A percentile compares a stretch with the other conserved stretches of the same genome.
Evolutionary conservation across 1,140 invertebrate species (phyloP).

Genomic region (Periplaneta americana): DNA sequence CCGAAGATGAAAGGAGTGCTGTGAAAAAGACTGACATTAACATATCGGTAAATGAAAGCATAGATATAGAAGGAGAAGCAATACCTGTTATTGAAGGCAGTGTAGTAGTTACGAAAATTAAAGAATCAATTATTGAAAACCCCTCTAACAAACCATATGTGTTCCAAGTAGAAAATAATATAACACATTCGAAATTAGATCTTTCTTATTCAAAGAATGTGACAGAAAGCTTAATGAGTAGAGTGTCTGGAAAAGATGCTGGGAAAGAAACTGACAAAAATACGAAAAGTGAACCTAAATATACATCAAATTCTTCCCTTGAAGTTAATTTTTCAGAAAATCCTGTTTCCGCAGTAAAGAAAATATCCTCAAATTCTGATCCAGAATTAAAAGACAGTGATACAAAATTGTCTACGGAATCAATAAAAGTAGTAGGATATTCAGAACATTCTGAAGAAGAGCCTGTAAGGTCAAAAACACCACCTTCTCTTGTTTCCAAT

Average conservation of each 20-base stretch:
- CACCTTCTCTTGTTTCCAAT: background rate
- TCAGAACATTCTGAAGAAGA: background rate
- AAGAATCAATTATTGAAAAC: background rate
- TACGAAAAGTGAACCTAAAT: background rate
- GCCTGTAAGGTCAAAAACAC: background rate
- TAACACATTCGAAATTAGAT: background rate
- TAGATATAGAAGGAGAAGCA: background rate
- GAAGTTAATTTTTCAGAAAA: background rate
- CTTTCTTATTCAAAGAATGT: background rate
- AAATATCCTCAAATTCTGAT: too few relatives aligned
- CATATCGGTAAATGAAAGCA: background rate
- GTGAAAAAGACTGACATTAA: background rate
- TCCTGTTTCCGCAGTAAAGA: too few relatives aligned
- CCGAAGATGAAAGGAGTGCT: background rate
- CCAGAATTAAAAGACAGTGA: background rate
- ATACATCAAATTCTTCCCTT: background rate
- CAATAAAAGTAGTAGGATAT: background rate
- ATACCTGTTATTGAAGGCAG: background rate
- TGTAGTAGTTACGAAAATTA: background rate
- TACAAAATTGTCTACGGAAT: background rate
- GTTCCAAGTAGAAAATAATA: background rate
- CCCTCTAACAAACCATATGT: background rate
- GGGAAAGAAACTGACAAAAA: background rate
- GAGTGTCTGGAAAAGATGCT: background rate
- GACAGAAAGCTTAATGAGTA: background rate